A percentile compares a stretch with the other conserved stretches of the same genome.
These are phyloP conservation scores for Eupeodes latifasciatus DNA, from an alignment of 2,888 invertebrate species.

Conservation along the genomic window DNA sequence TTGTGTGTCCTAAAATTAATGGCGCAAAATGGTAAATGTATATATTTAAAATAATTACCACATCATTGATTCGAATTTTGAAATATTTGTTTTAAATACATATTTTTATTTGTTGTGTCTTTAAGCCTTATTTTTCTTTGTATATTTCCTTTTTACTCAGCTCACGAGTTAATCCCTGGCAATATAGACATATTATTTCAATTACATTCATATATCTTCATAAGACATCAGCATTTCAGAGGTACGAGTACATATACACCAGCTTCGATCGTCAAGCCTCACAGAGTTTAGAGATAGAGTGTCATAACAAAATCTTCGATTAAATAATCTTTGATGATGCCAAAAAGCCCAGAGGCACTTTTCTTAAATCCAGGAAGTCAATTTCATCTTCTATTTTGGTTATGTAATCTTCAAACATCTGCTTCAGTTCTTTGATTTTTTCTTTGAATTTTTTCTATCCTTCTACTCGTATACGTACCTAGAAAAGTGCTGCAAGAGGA, in stretches of 20 bases:
- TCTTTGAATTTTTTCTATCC: not conserved
- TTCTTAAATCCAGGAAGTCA: conserved; percentile 49
- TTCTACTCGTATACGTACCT: too few species aligned
- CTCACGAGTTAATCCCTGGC: too few species aligned
- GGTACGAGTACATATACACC: too few species aligned
- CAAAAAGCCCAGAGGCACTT: conserved; percentile 19
- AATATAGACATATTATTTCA: not conserved
- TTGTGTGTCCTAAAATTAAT: too few species aligned
- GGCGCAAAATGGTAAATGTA: too few species aligned
- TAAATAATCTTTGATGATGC: conserved; percentile 39
- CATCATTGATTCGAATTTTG: too few species aligned
- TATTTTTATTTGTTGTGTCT: too few species aligned
- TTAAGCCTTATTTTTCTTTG: too few species aligned
- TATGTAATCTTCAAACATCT: conserved; percentile 67
- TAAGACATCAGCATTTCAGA: not conserved
- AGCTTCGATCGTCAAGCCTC: not conserved
- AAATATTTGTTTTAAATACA: too few species aligned
- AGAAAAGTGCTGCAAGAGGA: too few species aligned
- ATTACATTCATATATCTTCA: not conserved
- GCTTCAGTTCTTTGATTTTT: conserved; percentile 51
- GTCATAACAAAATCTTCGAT: conserved; percentile 48
- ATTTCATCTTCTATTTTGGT: conserved; percentile 22
- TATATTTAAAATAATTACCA: too few species aligned
- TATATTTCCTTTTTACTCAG: too few species aligned
- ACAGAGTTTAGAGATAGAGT: not conserved